Evolutionary conservation across 1,140 invertebrate species (phyloP), one percentile per base, ranked within the genome.

Genomic region (Atta texana): DNA sequence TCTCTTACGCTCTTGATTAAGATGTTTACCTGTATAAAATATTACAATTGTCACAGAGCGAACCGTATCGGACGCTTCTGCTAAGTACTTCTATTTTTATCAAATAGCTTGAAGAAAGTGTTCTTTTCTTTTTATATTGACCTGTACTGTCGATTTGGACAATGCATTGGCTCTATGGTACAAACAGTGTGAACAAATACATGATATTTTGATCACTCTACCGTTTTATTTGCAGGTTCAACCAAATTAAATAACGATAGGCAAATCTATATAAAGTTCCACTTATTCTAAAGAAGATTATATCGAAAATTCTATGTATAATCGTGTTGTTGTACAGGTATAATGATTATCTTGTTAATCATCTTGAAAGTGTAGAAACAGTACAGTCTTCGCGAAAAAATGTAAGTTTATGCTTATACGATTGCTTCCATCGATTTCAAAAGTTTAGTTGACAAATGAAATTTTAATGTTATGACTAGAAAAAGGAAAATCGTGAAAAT

Each of bases 31-130:
- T 78, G 68, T 87, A 87, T 75, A 80, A 86, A 86, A 85, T 72
- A 86, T 90, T 77, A 78, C 89, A 59, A 87, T 87, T 78, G 61
- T 8, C 34, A 8, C 76, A 28, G 34, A 86, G 75, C 69, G 55
- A 89, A 85, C 76, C 53, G 49, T 82, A 77, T 31, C 16, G 18
- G 14, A 51, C 34, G 49, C 53, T 7, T 49, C 63, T 61, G 77
- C 74, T 63, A 84, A 80, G 69, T 88, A 90, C 75, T 90, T 90
- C 69, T 75, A 86, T 80, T 90, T 88, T 90, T 81, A 88, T 21
- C 34, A 88, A 80, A 34, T 63, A 64, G 55, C 59, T 89, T 28
- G 16, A 49, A 71, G 39, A 49, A 59, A 18, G 21, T 78, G 4
- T 53, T 69, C 5, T 76, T 57, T 80, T 64, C 66, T 64, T 88